A percentile compares a stretch with the other conserved stretches of the same genome.
phyloP scores from a whole-genome alignment of 2,888 invertebrate genomes.

The Stegophylla sp. region DNA sequence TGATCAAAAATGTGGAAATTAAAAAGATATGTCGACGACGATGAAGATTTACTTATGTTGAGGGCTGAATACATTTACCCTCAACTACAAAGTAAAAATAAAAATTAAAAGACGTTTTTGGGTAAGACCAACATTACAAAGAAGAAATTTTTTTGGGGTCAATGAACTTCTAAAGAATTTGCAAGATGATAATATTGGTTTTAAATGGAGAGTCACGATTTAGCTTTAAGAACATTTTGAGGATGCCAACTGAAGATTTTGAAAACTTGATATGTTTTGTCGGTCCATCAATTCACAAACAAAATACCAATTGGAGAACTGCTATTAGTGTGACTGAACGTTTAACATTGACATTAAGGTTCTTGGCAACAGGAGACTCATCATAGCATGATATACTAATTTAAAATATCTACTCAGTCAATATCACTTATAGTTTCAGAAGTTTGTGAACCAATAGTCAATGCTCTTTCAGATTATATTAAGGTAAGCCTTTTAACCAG shows the following conservation, averaged over 20 bases:
- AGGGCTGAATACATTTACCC: not conserved
- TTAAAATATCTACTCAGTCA: conserved; percentile 7
- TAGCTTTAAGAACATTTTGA: conserved; percentile 12
- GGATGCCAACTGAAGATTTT: conserved; percentile 5
- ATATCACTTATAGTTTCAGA: conserved; percentile 17
- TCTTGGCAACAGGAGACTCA: not conserved
- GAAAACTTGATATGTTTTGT: not conserved
- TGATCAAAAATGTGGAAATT: not conserved
- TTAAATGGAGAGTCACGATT: not conserved
- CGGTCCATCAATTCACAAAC: not conserved
- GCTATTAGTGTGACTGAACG: conserved; percentile 9
- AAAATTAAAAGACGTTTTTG: not conserved
- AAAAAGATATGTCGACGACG: not conserved
- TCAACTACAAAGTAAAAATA: not conserved
- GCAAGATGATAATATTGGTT: conserved; percentile 2
- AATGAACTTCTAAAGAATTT: conserved; percentile 10
- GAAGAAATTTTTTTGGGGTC: not conserved
- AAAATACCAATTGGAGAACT: conserved; percentile 15
- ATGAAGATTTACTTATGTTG: not conserved
- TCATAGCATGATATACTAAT: conserved; percentile 1
- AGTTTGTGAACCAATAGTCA: conserved; percentile 1
- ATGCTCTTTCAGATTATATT: not conserved
- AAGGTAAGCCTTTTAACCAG: not conserved
- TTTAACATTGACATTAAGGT: not conserved
- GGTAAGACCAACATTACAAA: not conserved